Conservation (phyloP, 2,888 invertebrate genomes). For the Hoplodrina blanda region DNA sequence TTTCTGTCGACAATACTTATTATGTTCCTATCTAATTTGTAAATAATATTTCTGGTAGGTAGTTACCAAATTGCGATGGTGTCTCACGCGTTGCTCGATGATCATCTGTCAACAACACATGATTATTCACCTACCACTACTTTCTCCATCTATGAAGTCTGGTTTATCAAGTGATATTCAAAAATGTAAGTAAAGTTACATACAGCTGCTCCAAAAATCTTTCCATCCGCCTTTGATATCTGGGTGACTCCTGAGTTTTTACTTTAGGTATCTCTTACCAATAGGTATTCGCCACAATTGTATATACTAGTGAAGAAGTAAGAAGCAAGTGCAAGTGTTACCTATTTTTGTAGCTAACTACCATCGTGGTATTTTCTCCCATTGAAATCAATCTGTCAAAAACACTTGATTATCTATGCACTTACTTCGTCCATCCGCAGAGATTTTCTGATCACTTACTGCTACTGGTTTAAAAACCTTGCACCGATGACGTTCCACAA, state of each 20-base stretch:
- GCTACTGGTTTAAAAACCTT: conserved; percentile 4
- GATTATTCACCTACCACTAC: conserved; percentile 33
- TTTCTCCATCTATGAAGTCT: conserved; percentile 1
- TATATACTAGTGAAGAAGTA: background rate
- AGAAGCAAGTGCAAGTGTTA: background rate
- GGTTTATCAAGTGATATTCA: background rate
- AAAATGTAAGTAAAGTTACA: conserved; percentile 9
- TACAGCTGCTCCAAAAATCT: conserved; percentile 2
- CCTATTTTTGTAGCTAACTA: conserved; percentile 3
- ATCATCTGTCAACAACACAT: conserved; percentile 53
- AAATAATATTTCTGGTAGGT: background rate
- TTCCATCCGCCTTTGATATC: background rate
- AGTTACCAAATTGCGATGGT: conserved; percentile 16
- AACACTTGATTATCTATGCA: conserved; percentile 26
- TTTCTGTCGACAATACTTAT: conserved; percentile 6
- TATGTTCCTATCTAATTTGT: conserved; percentile 6
- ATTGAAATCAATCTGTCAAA: conserved; percentile 26
- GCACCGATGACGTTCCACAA: too few relatives aligned
- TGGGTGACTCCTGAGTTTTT: background rate
- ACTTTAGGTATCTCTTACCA: conserved; percentile 20
- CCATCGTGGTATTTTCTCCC: conserved; percentile 6
- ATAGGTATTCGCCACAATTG: conserved; percentile 5
- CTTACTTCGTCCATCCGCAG: conserved; percentile 8
- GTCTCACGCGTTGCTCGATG: background rate
- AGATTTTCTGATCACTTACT: conserved; percentile 2